These are phyloP conservation scores for Chiloscyllium plagiosum DNA, from an alignment of 2,113 vertebrate species.

Conservation along the genomic window DNA sequence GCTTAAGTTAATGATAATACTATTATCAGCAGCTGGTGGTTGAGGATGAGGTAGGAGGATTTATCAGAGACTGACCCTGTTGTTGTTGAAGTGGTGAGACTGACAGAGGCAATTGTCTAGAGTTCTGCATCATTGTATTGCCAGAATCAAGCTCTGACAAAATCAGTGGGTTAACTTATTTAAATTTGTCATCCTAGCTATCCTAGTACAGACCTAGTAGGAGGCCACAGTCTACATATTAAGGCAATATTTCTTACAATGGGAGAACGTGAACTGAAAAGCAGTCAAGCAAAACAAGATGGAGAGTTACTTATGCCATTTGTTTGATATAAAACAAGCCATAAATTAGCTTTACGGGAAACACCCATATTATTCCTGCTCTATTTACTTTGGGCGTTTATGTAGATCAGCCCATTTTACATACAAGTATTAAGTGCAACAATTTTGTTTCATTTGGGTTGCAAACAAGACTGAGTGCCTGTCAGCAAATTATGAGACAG, in stretches of 20 bases:
- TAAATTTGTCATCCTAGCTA: not conserved
- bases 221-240: not conserved
- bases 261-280: not conserved
- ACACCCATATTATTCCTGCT: not conserved
- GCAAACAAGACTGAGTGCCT: not conserved
- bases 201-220: too few relatives aligned
- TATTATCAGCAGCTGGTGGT: not conserved
- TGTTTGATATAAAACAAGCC: not conserved
- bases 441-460: not conserved
- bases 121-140: not conserved
- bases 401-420: not conserved
- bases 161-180: not conserved
- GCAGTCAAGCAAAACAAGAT: not conserved
- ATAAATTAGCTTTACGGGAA: not conserved
- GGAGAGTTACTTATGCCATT: not conserved
- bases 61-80: not conserved
- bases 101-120: not conserved
- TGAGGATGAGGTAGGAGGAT: not conserved
- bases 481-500: constrained; percentile 2
- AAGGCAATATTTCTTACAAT: not conserved
- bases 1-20: not conserved
- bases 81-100: not conserved
- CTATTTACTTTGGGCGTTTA: not conserved
- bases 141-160: not conserved
- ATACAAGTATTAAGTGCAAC: not conserved